Evolutionary conservation across 2,888 invertebrate genomes (phyloP).

Genomic region (Busseola fusca): DNA sequence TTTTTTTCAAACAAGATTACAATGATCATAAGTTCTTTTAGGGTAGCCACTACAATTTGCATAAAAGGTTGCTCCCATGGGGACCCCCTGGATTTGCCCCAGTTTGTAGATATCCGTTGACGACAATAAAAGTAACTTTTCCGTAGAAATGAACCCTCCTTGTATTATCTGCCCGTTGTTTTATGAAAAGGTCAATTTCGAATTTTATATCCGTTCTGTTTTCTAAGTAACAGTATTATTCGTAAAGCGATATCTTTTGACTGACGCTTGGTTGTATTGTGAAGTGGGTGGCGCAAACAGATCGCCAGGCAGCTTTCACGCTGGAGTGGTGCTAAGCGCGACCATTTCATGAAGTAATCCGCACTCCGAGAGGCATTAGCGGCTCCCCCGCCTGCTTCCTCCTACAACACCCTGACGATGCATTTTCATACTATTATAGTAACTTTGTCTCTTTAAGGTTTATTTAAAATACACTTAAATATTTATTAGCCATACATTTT

Average conservation of each 20-base stretch:
- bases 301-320: conserved; percentile 81
- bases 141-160: conserved; percentile 41
- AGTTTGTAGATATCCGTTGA: conserved; percentile 54
- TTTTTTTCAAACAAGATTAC: conserved; percentile 34
- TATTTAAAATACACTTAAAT: conserved; percentile 16
- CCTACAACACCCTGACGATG: conserved; percentile 62
- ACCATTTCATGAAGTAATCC: conserved; percentile 84
- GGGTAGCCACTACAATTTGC: conserved; percentile 48
- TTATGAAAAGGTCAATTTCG: conserved; percentile 27
- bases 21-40: conserved; percentile 39
- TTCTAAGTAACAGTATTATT: conserved; percentile 31
- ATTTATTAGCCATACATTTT: conserved; percentile 22
- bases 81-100: conserved; percentile 45
- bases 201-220: conserved; percentile 29
- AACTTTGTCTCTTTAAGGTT: conserved; percentile 59
- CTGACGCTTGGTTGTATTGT: conserved; percentile 74
- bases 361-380: conserved; percentile 81
- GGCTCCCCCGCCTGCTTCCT: conserved; percentile 62
- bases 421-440: conserved; percentile 75
- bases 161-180: conserved; percentile 39
- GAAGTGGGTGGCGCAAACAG: conserved; percentile 77
- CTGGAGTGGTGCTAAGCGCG: conserved; percentile 79
- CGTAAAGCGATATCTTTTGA: conserved; percentile 62
- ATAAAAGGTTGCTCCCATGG: conserved; percentile 54
- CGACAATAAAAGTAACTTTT: conserved; percentile 53